A percentile compares a stretch with the other conserved stretches of the same genome.
Evolutionary conservation across 2,888 invertebrate genomes (phyloP).

Genomic region (Drosophila eohydei): DNA sequence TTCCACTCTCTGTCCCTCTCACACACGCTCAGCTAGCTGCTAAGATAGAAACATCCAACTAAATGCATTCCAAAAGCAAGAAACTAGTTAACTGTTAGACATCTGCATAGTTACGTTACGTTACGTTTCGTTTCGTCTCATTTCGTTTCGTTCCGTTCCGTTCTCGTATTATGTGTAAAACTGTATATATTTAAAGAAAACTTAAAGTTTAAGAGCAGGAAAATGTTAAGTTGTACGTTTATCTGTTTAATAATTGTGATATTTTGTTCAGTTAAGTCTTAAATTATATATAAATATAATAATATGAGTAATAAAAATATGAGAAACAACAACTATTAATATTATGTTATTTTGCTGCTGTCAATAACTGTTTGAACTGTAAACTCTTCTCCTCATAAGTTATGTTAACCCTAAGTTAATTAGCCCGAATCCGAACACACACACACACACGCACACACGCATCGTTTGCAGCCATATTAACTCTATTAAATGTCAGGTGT

Average conservation of each 20-base stretch:
- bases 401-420: slow-evolving; percentile 65
- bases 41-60: slow-evolving; percentile 54
- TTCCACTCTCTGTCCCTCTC: slow-evolving; percentile 9
- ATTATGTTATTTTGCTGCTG: slow-evolving; percentile 29
- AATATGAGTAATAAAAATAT: not conserved
- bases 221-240: slow-evolving; percentile 63
- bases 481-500: slow-evolving; percentile 59
- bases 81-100: slow-evolving; percentile 74
- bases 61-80: slow-evolving; percentile 78
- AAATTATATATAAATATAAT: slow-evolving; percentile 50
- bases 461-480: slow-evolving; percentile 73
- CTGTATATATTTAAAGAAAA: slow-evolving; percentile 56
- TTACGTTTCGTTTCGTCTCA: slow-evolving; percentile 30
- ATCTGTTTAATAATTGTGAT: slow-evolving; percentile 77
- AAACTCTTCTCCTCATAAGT: slow-evolving; percentile 75
- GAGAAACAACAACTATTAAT: slow-evolving; percentile 45
- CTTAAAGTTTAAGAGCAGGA: slow-evolving; percentile 19
- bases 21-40: slow-evolving; percentile 24
- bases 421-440: slow-evolving; percentile 39
- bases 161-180: slow-evolving; percentile 37
- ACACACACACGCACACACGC: slow-evolving; percentile 32
- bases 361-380: slow-evolving; percentile 45
- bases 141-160: slow-evolving; percentile 36
- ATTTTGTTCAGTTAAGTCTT: slow-evolving; percentile 70
- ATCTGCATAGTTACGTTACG: slow-evolving; percentile 41